Base-by-base conservation (phyloP, 2,797 vertebrate species). In the Gymnoscopelus braueri region DNA sequence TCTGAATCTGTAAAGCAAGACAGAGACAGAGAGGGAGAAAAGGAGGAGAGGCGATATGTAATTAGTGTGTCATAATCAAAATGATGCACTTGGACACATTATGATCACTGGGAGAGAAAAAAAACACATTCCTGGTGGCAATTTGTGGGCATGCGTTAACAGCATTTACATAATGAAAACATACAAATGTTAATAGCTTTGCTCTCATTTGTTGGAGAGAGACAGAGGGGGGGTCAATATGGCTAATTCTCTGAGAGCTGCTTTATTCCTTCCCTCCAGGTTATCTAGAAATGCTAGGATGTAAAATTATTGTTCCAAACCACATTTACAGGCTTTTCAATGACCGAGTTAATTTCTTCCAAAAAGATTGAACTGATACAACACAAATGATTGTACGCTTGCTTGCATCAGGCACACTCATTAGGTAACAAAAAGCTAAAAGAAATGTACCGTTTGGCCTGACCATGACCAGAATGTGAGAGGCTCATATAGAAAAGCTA, bases 141-240 rank as follows among this genome's bases (percentile, higher is more conserved):
- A 96, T 97, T 95, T 97, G 95, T 95, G 95, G 96, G 95, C 95
- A 96, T 96, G 95, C 95, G 95, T 96, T 98, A 98, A 96, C 96
- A 95, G 95, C 96, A 98, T 99, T 99, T 98, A 97, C 97, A 99
- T 98, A 99, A 98, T 99, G 97, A 99, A 98, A 99, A 98, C 96
- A 97, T 96, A 98, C 97, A 98, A 97, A 96, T 96, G 96, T 97
- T 98, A 99, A 99, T 97, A 96, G 96, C 92, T 96, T 94, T 89
- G 92, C 94, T 95, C 95, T 96, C 96, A 98, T 98, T 98, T 98
- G 96, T 95, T 93, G 92, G 94, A 91, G 93, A 96, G 95, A 29
- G 26, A 29, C 2, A 29, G 26, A 29, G 95, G 93, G 95, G 94
- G 93, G 94, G 93, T 95, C 94, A 94, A 95, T 94, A 95, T 96